Evolutionary conservation across 2,888 invertebrate species (phyloP).

Genomic region (Xestia sexstrigata): DNA sequence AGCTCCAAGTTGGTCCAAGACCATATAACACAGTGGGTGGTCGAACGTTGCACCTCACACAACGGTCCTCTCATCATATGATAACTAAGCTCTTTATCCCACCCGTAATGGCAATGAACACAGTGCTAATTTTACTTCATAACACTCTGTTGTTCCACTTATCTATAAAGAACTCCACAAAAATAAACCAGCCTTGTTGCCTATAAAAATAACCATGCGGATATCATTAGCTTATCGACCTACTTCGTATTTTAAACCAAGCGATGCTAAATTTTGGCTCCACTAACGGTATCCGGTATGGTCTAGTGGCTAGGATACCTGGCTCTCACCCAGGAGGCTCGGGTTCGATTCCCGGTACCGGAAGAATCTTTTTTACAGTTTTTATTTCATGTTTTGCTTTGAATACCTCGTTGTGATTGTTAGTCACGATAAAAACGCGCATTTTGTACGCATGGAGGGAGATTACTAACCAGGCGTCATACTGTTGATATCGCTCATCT

Average conservation of each 20-base stretch:
- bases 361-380: conserved; percentile 80
- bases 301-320: conserved; percentile 92
- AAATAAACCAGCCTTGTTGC: conserved; percentile 55
- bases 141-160: conserved; percentile 63
- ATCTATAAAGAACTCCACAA: conserved; percentile 56
- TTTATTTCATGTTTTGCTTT: conserved; percentile 54
- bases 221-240: conserved; percentile 52
- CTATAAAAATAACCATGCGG: conserved; percentile 57
- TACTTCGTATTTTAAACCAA: conserved; percentile 4
- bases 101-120: conserved; percentile 66
- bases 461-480: conserved; percentile 61
- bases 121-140: conserved; percentile 69
- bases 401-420: conserved; percentile 57
- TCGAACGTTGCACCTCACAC: conserved; percentile 79
- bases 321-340: conserved; percentile 91
- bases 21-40: conserved; percentile 78
- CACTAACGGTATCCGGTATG: conserved; percentile 85
- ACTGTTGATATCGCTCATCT: conserved; percentile 72
- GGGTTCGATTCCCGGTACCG: conserved; percentile 92
- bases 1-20: conserved; percentile 71
- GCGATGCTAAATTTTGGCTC: conserved; percentile 3
- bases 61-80: conserved; percentile 75
- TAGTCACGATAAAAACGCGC: conserved; percentile 57
- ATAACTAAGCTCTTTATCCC: conserved; percentile 71
- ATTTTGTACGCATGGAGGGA: conserved; percentile 59